Conservation (phyloP, 2,113 vertebrate genomes). For the Clarias magur region DNA sequence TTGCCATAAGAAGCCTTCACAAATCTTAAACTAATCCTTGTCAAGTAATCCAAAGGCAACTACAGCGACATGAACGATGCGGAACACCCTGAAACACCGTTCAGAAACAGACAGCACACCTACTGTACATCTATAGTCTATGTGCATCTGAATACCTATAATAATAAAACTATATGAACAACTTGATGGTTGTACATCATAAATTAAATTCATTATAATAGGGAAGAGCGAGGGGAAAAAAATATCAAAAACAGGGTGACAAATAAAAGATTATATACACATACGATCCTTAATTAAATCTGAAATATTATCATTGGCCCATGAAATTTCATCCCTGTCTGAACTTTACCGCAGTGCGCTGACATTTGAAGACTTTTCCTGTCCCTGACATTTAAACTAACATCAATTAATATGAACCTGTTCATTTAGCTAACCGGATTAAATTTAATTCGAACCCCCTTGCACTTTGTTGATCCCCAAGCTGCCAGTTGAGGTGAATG, state of each 20-base stretch:
- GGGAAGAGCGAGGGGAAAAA: neutral
- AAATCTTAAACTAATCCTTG: neutral
- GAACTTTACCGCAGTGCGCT: slow-evolving; percentile 45
- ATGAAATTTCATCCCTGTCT: slow-evolving; percentile 30
- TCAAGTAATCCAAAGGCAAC: neutral
- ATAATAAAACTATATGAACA: neutral
- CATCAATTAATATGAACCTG: slow-evolving; percentile 50
- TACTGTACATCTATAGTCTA: neutral
- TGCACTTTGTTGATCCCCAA: neutral
- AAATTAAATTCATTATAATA: neutral
- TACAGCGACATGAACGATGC: too few relatives aligned
- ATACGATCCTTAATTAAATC: slow-evolving; percentile 38
- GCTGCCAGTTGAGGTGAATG: neutral
- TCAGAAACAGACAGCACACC: neutral
- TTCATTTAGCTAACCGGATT: slow-evolving; percentile 46
- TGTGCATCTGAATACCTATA: neutral
- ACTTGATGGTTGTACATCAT: neutral
- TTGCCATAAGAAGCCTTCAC: neutral
- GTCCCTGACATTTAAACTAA: slow-evolving; percentile 51
- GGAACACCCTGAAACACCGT: neutral
- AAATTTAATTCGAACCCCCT: slow-evolving; percentile 8
- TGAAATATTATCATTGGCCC: slow-evolving; percentile 38
- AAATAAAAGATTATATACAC: neutral
- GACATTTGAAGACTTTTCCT: slow-evolving; percentile 49
- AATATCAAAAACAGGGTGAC: neutral